Conservation (phyloP, 2,888 invertebrate genomes). For the Ichneumoninae sp. region DNA sequence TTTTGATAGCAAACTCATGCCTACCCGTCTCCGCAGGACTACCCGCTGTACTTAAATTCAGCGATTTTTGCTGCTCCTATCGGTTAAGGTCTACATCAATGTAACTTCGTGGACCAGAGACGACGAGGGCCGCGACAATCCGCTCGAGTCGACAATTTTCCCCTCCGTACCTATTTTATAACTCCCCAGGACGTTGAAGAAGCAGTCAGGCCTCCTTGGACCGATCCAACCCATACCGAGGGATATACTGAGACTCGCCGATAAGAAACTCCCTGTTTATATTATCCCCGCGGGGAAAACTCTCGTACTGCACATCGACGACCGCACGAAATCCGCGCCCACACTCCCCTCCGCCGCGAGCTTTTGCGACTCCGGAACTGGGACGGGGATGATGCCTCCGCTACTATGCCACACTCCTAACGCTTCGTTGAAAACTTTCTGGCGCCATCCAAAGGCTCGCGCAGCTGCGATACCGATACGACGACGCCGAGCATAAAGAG, state of each 20-base stretch:
- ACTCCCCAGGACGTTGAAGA: conserved; percentile 32
- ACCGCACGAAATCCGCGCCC: conserved; percentile 2
- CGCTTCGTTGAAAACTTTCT: conserved; percentile 31
- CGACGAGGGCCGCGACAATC: neutral
- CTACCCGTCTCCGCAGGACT: neutral
- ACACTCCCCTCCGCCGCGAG: conserved; percentile 1
- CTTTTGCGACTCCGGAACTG: conserved; percentile 27
- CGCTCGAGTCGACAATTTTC: conserved; percentile 37
- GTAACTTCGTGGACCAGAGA: neutral
- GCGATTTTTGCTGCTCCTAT: conserved; percentile 18
- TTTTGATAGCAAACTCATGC: conserved; percentile 37
- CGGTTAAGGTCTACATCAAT: neutral
- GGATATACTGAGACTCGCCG: conserved; percentile 36
- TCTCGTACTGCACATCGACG: conserved; percentile 20
- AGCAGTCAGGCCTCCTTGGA: conserved; percentile 28
- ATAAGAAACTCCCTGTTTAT: conserved; percentile 56
- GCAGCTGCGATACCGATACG: conserved; percentile 15
- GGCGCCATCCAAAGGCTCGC: conserved; percentile 4
- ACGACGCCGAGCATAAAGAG: conserved; percentile 6
- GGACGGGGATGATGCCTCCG: neutral
- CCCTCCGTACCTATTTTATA: conserved; percentile 31
- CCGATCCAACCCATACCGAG: conserved; percentile 6
- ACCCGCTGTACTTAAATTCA: neutral
- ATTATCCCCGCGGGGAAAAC: conserved; percentile 56
- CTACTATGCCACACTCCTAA: neutral